Conservation (phyloP, 2,797 vertebrate genomes). For the Cheirogaleus major region DNA sequence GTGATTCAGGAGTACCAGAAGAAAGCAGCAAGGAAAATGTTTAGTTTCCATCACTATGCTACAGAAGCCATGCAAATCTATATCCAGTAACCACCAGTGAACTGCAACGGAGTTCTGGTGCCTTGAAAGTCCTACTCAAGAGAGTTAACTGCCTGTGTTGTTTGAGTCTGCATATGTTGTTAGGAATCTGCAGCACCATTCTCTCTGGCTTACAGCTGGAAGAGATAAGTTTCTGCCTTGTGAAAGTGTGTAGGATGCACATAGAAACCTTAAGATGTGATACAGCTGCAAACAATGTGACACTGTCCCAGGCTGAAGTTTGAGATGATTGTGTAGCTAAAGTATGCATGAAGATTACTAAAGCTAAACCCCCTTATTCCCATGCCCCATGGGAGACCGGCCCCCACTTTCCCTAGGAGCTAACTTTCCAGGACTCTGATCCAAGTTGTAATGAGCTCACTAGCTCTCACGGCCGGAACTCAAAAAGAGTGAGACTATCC, state of each 20-base stretch:
- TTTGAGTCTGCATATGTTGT: constrained; percentile 38
- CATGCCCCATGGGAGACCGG: not conserved
- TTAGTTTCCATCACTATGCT: not conserved
- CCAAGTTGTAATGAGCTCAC: constrained; percentile 48
- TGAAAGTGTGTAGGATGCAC: constrained; percentile 56
- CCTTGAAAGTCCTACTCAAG: not conserved
- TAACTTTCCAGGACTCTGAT: constrained; percentile 46
- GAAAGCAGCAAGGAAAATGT: not conserved
- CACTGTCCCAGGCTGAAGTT: constrained; percentile 30
- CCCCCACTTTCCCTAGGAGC: constrained; percentile 15
- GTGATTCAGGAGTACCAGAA: constrained; percentile 15
- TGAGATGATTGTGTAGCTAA: constrained; percentile 40
- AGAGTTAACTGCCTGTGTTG: constrained; percentile 43
- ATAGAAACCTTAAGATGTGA: constrained; percentile 34
- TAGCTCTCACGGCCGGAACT: constrained; percentile 6
- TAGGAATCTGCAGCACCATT: constrained; percentile 68
- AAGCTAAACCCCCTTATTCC: not conserved
- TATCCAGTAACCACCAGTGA: constrained; percentile 22
- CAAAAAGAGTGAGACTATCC: not conserved
- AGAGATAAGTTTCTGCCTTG: constrained; percentile 46
- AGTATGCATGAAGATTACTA: constrained; percentile 40
- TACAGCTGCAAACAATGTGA: constrained; percentile 62
- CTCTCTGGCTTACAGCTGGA: constrained; percentile 61
- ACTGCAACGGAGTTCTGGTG: not conserved
- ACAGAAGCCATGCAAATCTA: constrained; percentile 33